Percentiles rank a stretch among this genome's conserved stretches.
Evolutionary conservation across 2,113 vertebrate species (phyloP).

Genomic region (Cettia cetti): DNA sequence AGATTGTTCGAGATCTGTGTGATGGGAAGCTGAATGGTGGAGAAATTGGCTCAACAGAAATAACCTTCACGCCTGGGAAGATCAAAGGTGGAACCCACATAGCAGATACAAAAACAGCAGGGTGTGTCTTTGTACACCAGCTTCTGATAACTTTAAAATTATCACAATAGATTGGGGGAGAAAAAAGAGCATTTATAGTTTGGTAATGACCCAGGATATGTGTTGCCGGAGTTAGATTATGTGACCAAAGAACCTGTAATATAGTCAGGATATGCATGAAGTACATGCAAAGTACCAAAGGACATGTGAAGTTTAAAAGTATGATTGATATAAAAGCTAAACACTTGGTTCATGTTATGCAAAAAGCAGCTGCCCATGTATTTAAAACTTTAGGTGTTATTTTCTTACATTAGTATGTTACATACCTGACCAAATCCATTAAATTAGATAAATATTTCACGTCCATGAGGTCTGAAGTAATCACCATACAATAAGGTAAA

Average conservation of each 20-base stretch:
- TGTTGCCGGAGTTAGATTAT: not conserved
- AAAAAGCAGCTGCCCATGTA: not conserved
- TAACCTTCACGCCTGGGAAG: conserved; percentile 85
- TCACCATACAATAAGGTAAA: not conserved
- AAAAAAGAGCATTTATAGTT: not conserved
- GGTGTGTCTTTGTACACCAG: conserved; percentile 67
- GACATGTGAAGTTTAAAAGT: not conserved
- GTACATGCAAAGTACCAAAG: not conserved
- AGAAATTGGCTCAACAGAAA: conserved; percentile 88
- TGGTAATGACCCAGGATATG: not conserved
- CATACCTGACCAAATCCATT: not conserved
- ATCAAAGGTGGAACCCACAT: conserved; percentile 85
- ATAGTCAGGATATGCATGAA: not conserved
- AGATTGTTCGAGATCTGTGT: conserved; percentile 88
- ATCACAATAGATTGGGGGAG: fast-evolving
- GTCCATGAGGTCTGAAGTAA: not conserved
- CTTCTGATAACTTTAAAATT: not conserved
- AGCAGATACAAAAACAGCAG: conserved; percentile 90
- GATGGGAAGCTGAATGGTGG: conserved; percentile 86
- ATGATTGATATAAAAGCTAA: not conserved
- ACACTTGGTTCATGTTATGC: not conserved
- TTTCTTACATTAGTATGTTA: not conserved
- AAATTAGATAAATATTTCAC: not conserved
- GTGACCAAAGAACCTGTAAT: not conserved
- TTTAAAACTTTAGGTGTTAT: not conserved